Conservation (phyloP, 2,113 vertebrate genomes). For the Cynopterus brachyotis region DNA sequence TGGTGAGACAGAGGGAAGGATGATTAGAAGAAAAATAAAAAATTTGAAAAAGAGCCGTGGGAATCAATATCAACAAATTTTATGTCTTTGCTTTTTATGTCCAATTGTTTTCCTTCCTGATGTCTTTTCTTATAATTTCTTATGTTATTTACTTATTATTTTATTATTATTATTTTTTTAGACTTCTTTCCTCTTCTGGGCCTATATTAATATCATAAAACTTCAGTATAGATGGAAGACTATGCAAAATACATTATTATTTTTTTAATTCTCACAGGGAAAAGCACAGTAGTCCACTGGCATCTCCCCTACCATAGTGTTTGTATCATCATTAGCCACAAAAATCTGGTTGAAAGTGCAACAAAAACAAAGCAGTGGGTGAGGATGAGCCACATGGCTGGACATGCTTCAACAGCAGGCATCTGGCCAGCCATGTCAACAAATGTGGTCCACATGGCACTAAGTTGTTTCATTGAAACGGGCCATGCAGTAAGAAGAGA, state of each 20-base stretch:
- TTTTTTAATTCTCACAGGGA: slow-evolving; percentile 14
- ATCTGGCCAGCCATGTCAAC: slow-evolving; percentile 51
- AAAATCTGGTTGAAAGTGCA: slow-evolving; percentile 72
- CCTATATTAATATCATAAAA: not conserved
- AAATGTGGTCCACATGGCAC: slow-evolving; percentile 61
- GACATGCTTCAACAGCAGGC: slow-evolving; percentile 40
- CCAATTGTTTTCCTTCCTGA: not conserved
- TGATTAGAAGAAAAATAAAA: not conserved
- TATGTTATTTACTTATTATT: not conserved
- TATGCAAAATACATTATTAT: not conserved
- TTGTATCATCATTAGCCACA: slow-evolving; percentile 71
- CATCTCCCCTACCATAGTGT: slow-evolving; percentile 24
- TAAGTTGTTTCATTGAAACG: not conserved
- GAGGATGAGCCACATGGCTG: slow-evolving; percentile 63
- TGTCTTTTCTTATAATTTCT: not conserved
- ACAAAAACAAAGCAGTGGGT: slow-evolving; percentile 58
- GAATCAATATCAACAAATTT: not conserved
- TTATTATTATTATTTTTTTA: not conserved
- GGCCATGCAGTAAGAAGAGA: not conserved
- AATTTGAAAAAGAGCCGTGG: not conserved
- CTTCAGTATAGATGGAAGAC: not conserved
- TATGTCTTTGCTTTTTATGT: not conserved
- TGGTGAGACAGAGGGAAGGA: not conserved
- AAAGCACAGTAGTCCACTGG: slow-evolving; percentile 51
- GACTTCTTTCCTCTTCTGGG: not conserved